These are phyloP conservation scores for Ethmia dodecea DNA, from an alignment of 2,888 invertebrate genomes.

Conservation along the genomic window DNA sequence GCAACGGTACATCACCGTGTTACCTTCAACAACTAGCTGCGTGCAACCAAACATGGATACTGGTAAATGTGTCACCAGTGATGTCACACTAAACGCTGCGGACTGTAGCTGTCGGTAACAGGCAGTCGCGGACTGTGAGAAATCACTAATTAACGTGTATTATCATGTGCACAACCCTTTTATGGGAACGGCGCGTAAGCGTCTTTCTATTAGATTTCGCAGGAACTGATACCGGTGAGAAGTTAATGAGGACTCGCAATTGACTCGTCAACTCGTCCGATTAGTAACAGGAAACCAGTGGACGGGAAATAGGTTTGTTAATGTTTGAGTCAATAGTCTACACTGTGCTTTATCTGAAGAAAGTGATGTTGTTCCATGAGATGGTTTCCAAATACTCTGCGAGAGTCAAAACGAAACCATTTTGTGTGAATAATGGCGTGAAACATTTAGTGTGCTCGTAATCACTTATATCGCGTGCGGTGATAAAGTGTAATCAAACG, in stretches of 20 bases:
- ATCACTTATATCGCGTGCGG: slow-evolving; percentile 6
- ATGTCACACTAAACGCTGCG: slow-evolving; percentile 23
- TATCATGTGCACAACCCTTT: slow-evolving; percentile 28
- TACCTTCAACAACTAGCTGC: slow-evolving; percentile 5
- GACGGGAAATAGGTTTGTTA: too few relatives aligned
- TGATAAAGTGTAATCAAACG: slow-evolving; percentile 7
- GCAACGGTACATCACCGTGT: slow-evolving; percentile 9
- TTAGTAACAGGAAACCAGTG: too few relatives aligned
- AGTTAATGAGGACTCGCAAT: too few relatives aligned
- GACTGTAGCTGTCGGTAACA: slow-evolving; percentile 11
- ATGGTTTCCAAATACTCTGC: too few relatives aligned
- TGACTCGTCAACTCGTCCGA: too few relatives aligned
- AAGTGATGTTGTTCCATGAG: too few relatives aligned
- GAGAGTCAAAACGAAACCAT: too few relatives aligned
- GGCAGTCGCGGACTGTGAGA: slow-evolving; percentile 38
- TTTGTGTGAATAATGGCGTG: too few relatives aligned
- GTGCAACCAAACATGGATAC: slow-evolving; percentile 10
- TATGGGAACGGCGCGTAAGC: slow-evolving; percentile 17
- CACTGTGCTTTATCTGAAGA: too few relatives aligned
- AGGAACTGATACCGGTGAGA: too few relatives aligned
- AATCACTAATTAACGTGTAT: slow-evolving; percentile 45
- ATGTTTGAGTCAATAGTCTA: too few relatives aligned
- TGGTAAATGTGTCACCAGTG: slow-evolving; percentile 19
- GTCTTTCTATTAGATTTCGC: slow-evolving; percentile 1
- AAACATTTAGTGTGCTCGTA: slow-evolving; percentile 4